Base-by-base conservation (phyloP, 1,140 invertebrate genomes). In the Brachionus paranguensis region DNA sequence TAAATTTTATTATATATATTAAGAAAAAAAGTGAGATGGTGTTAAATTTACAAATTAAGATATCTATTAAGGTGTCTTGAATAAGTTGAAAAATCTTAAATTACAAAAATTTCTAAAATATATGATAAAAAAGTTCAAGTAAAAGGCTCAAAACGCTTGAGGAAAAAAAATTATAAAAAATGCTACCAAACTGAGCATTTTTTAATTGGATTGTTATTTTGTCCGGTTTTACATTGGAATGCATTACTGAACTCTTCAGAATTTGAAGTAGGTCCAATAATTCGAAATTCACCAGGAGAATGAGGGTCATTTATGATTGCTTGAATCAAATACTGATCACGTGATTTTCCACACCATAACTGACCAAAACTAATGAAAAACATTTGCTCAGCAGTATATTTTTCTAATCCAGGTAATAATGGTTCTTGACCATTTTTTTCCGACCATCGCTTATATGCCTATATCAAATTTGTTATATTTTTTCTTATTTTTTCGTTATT, bases 281-380 rank as follows among this genome's bases (percentile, higher is more conserved):
- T 87, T 11, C 91, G 88, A 86, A 90, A 91, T 85, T 87, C 87
- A 12, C 90, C 90, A 4, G 90, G 90, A 74, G 90, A 89, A 84
- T 91, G 91, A 7, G 89, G 87, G n/a, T 89, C 89, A 50, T 88
- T 90, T 33, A 88, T 86, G 5, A 91, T 87, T 74, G 89, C 87
- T 74, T 90, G 89, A n/a, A 90, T 85, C 10, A 89, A 87, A 27
- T 88, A 88, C 85, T 91, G 88, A 6, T 89, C 89, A 65, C 90
- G 88, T 87, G 89, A 90, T 4, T 88, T 88, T 20, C 90, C 90
- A 85, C 91, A 91, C 91, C 91, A 81, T 68, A 81, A 47, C 45
- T 81, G 78, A 17, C 78, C 93, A 87, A 92, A 93, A 85, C 91
- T 91, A 84, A 94, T 89, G 87, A 93, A 93, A 88, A 93, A 94